These are phyloP conservation scores for Yponomeuta sedellus DNA, from an alignment of 2,888 invertebrate genomes.

Conservation along the genomic window DNA sequence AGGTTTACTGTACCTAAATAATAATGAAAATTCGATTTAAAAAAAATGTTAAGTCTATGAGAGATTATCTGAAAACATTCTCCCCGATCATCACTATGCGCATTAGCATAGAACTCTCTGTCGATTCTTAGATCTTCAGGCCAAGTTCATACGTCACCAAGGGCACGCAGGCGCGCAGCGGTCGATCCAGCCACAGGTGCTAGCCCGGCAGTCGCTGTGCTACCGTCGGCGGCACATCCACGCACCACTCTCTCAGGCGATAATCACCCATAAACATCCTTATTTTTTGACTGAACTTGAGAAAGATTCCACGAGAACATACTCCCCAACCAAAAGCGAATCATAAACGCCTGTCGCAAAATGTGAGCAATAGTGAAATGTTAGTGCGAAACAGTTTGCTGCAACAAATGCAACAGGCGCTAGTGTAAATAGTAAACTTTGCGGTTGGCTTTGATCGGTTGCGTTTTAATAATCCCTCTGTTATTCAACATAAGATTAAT, in stretches of 20 bases:
- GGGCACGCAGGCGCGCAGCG: slow-evolving; percentile 69
- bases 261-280: not conserved
- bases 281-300: not conserved
- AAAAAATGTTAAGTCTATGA: too few species aligned
- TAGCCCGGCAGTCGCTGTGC: slow-evolving; percentile 59
- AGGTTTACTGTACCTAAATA: too few species aligned
- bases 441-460: slow-evolving; percentile 38
- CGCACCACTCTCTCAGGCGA: slow-evolving; percentile 19
- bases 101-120: not conserved
- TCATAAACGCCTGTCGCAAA: slow-evolving; percentile 34
- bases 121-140: not conserved
- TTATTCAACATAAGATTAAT: not conserved
- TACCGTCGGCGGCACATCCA: slow-evolving; percentile 39
- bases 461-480: not conserved
- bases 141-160: slow-evolving; percentile 52
- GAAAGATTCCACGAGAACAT: slow-evolving; percentile 19
- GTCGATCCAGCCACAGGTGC: slow-evolving; percentile 75
- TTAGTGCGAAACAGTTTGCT: slow-evolving; percentile 26
- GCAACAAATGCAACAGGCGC: slow-evolving; percentile 62
- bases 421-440: slow-evolving; percentile 36
- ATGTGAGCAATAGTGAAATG: slow-evolving; percentile 28
- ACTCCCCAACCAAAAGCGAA: slow-evolving; percentile 26
- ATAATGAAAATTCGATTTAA: too few species aligned
- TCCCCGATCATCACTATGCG: not conserved
- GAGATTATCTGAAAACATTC: too few species aligned